Conservation (phyloP, 2,797 vertebrate species). For the Rhabdomys pumilio region DNA sequence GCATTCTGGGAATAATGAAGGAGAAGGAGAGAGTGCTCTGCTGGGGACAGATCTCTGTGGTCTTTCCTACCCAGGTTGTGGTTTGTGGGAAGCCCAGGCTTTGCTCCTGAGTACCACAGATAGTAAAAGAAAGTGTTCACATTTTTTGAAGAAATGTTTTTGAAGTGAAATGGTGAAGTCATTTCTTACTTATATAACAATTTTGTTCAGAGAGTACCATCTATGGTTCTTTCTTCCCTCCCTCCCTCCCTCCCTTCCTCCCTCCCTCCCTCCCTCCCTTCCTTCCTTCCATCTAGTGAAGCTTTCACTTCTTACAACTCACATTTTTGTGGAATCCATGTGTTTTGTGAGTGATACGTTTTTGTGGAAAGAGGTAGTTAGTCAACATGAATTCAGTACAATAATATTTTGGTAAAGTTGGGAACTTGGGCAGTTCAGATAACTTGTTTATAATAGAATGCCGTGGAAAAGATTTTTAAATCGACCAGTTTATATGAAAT, state of each 20-base stretch:
- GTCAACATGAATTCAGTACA: not conserved
- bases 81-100: not conserved
- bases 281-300: not conserved
- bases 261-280: too few species aligned
- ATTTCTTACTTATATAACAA: not conserved
- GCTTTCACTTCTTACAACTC: not conserved
- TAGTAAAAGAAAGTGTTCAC: not conserved
- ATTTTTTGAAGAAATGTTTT: constrained; percentile 28
- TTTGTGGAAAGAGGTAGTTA: not conserved
- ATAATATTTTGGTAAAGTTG: constrained; percentile 19
- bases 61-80: not conserved
- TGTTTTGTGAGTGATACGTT: not conserved
- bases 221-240: too few species aligned
- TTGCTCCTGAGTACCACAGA: not conserved
- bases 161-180: not conserved
- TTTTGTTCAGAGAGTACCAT: constrained; percentile 1
- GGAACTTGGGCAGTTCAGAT: not conserved
- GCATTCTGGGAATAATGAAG: not conserved
- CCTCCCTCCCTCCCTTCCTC: too few species aligned
- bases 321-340: not conserved
- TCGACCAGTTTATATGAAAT: not conserved
- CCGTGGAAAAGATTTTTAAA: constrained; percentile 44
- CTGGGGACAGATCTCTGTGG: not conserved
- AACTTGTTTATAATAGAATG: constrained; percentile 42
- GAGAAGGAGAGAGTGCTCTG: not conserved